Percentiles rank a stretch among this genome's conserved stretches.
These are phyloP conservation scores for Drosophila hamatofila DNA, from an alignment of 2,888 invertebrate genomes.

Conservation along the genomic window DNA sequence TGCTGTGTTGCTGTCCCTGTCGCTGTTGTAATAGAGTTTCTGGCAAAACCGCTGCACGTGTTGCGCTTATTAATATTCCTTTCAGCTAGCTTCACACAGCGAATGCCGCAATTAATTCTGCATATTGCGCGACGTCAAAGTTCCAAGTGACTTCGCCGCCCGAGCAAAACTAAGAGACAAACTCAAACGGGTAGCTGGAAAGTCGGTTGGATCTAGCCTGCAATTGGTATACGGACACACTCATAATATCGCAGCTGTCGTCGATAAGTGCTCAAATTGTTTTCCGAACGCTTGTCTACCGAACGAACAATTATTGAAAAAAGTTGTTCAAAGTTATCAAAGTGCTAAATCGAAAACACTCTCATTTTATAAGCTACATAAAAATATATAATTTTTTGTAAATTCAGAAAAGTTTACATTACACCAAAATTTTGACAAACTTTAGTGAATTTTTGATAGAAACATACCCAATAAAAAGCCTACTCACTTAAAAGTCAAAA, in stretches of 20 bases:
- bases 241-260: constrained; percentile 48
- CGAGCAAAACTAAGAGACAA: background rate
- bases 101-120: constrained; percentile 61
- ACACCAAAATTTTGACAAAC: background rate
- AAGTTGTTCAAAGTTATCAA: background rate
- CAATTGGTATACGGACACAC: background rate
- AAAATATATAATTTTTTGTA: background rate
- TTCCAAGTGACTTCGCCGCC: constrained; percentile 38
- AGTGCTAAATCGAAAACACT: background rate
- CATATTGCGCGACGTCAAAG: constrained; percentile 38
- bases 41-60: constrained; percentile 66
- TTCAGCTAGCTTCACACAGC: constrained; percentile 24
- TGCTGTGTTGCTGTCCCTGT: background rate
- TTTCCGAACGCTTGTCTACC: constrained; percentile 49
- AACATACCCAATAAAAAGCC: background rate
- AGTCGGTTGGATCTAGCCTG: background rate
- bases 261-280: constrained; percentile 57
- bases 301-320: background rate
- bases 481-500: background rate
- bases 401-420: background rate
- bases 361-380: background rate
- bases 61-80: constrained; percentile 75
- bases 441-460: background rate
- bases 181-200: background rate
- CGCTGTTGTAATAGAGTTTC: constrained; percentile 16